Percentiles rank a stretch among this genome's conserved stretches.
Evolutionary conservation across 2,113 vertebrate species (phyloP).

Genomic region (Neodon shergylaensis): DNA sequence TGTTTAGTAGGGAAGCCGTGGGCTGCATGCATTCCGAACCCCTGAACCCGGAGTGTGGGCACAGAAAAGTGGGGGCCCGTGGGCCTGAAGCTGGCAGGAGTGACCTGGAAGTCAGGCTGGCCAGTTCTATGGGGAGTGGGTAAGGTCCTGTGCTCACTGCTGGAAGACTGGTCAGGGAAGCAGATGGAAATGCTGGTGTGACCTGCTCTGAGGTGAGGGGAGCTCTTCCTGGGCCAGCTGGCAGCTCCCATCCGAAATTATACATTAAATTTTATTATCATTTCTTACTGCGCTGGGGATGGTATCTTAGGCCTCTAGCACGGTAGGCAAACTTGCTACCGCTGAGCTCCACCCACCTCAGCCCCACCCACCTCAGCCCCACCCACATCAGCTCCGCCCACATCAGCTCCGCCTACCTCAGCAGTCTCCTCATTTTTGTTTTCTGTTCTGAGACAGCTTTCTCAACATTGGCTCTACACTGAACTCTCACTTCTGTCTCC

Average conservation of each 20-base stretch:
- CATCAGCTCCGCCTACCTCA: too few relatives aligned
- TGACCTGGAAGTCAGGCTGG: background rate
- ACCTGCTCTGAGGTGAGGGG: background rate
- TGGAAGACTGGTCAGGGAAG: background rate
- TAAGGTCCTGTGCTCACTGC: too few relatives aligned
- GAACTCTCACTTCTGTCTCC: background rate
- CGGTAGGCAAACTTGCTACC: accelerated
- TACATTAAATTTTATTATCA: background rate
- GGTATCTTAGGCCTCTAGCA: background rate
- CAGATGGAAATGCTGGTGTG: accelerated
- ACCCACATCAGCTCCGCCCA: too few relatives aligned
- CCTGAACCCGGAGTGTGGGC: background rate
- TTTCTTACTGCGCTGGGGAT: too few relatives aligned
- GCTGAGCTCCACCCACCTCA: too few relatives aligned
- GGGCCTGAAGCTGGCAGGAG: too few relatives aligned
- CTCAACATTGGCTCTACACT: background rate
- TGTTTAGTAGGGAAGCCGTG: background rate
- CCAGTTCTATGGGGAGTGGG: background rate
- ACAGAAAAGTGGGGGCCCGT: too few relatives aligned
- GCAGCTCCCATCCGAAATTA: background rate
- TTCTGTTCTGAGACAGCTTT: background rate
- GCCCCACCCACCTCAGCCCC: too few relatives aligned
- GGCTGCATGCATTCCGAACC: background rate
- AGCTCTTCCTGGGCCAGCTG: background rate
- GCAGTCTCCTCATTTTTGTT: too few relatives aligned